These are phyloP conservation scores for Muscina levida DNA, from an alignment of 2,888 invertebrate species.

Conservation along the genomic window DNA sequence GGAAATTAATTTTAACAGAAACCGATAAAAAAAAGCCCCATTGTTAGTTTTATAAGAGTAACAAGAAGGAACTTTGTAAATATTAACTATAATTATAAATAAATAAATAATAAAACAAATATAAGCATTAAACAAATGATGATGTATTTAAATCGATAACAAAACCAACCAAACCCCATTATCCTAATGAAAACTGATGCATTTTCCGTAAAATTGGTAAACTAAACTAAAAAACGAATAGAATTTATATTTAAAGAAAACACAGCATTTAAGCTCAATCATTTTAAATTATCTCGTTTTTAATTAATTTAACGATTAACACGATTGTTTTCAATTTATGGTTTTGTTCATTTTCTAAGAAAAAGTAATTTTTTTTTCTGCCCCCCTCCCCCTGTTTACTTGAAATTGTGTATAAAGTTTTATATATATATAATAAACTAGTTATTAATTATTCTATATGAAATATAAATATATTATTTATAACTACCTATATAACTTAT, in stretches of 20 bases:
- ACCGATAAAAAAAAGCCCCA: constrained; percentile 24
- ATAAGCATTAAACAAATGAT: no score
- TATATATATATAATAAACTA: constrained; percentile 1
- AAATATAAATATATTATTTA: constrained; percentile 23
- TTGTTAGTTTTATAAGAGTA: constrained; percentile 26
- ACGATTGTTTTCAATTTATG: constrained; percentile 28
- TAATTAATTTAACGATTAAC: no score
- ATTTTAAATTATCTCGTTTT: constrained; percentile 71
- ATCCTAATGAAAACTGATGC: constrained; percentile 57
- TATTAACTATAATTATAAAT: constrained; percentile 57
- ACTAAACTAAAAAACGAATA: constrained; percentile 58
- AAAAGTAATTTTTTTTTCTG: background rate
- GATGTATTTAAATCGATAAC: constrained; percentile 49
- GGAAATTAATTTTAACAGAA: constrained; percentile 42
- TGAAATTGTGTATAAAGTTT: constrained; percentile 27
- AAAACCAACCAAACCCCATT: constrained; percentile 53
- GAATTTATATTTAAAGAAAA: constrained; percentile 64
- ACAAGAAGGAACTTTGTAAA: constrained; percentile 48
- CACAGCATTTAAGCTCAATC: constrained; percentile 76
- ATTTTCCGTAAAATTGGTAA: constrained; percentile 48
- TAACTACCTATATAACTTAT: constrained; percentile 40
- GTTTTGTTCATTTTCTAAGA: background rate
- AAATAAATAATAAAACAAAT: constrained; percentile 39
- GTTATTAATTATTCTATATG: constrained; percentile 19
- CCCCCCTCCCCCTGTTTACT: background rate